phyloP scores from a whole-genome alignment of 1,140 invertebrate species.

The Drosophila ficusphila region DNA sequence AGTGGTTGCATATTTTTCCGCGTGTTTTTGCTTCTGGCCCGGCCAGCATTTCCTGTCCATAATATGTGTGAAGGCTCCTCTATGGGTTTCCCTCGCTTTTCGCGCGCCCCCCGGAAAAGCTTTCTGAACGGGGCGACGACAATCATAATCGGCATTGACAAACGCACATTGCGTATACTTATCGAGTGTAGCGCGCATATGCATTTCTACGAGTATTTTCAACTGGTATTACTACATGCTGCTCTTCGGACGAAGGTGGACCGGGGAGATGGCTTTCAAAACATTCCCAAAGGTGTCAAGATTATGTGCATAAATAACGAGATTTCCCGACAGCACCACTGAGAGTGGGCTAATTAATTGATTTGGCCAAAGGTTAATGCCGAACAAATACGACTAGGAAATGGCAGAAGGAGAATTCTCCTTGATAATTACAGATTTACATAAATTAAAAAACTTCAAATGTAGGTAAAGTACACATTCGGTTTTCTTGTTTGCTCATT shows the following conservation, averaged over 20 bases:
- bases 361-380: constrained; percentile 42
- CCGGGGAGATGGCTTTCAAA: constrained; percentile 39
- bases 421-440: neutral
- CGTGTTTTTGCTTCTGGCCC: constrained; percentile 20
- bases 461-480: neutral
- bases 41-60: constrained; percentile 65
- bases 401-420: neutral
- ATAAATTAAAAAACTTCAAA: neutral
- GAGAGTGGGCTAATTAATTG: constrained; percentile 52
- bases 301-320: constrained; percentile 56
- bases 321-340: constrained; percentile 46
- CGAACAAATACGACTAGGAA: constrained; percentile 9
- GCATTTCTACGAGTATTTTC: constrained; percentile 1
- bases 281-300: constrained; percentile 50
- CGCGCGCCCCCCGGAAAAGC: neutral
- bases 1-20: constrained; percentile 9
- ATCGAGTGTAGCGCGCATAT: constrained; percentile 33
- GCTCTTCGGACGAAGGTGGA: constrained; percentile 11
- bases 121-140: constrained; percentile 58
- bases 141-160: constrained; percentile 76
- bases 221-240: constrained; percentile 4
- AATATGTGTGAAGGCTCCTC: constrained; percentile 39
- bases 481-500: constrained; percentile 16
- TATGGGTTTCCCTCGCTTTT: constrained; percentile 1
- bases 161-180: constrained; percentile 61